Base-by-base conservation (phyloP, 2,888 invertebrate genomes). In the Athalia rosae region DNA sequence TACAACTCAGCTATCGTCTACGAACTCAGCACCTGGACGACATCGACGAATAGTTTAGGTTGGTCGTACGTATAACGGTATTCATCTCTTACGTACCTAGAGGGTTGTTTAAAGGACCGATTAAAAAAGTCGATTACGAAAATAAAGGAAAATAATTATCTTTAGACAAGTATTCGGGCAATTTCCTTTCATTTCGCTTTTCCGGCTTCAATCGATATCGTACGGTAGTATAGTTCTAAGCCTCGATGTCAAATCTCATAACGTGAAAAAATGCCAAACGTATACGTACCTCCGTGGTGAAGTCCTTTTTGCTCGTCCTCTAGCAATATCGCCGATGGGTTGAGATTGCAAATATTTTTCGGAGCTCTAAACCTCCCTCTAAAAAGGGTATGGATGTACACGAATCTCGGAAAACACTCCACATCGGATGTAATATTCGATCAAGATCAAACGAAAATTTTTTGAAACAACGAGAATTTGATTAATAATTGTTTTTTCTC, bases 41-140 rank as follows among this genome's bases (percentile, higher is more conserved):
- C 73, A 74, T 80, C 83, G 53, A 83, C 83, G 4, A 81, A 83
- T 62, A 85, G 85, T 81, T 80, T 85, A 78, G 84, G 85, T 85
- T 77, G 84, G 84, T 83, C 53, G 9, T 8, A 48, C 1, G 0
- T 41, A 41, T 15, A 67, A 48, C 48, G 53, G 50, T 3, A 67
- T 48, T 28, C 28, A 28, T 28, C 28, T n/a, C n/a, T n/a, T n/a
- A n/a, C n/a, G n/a, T n/a, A n/a, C n/a, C n/a, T n/a, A n/a, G n/a
- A n/a, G n/a, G n/a, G n/a, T n/a, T n/a, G n/a, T n/a, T n/a, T n/a
- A n/a, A n/a, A n/a, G n/a, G n/a, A n/a, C n/a, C n/a, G n/a, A n/a
- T n/a, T n/a, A n/a, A n/a, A n/a, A n/a, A n/a, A n/a, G n/a, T n/a
- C n/a, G n/a, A n/a, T n/a, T n/a, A n/a, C n/a, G n/a, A 28, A 28